Evolutionary conservation across 2,113 vertebrate species (phyloP).

Genomic region (Oryzias celebensis): DNA sequence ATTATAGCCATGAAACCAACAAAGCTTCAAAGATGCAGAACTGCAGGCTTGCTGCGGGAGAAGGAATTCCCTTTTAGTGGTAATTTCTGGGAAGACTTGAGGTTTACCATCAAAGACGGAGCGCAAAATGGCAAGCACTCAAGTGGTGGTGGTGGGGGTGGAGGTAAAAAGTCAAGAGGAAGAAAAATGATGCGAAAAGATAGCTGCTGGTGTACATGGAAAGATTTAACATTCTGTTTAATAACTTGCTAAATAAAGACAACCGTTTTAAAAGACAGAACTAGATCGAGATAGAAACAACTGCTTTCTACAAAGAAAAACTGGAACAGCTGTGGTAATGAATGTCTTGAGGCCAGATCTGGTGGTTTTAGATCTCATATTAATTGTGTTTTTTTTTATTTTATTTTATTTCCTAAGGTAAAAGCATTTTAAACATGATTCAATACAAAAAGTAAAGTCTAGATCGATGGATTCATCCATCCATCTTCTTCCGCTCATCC

Average conservation of each 20-base stretch:
- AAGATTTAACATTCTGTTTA: not conserved
- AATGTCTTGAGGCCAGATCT: constrained; percentile 28
- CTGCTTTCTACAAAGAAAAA: constrained; percentile 25
- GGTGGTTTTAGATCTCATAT: constrained; percentile 59
- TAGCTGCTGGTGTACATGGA: constrained; percentile 6
- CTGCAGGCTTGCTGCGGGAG: constrained; percentile 40
- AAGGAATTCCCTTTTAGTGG: constrained; percentile 68
- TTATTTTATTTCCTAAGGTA: too few species aligned
- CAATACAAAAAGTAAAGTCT: too few species aligned
- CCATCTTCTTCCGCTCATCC: too few species aligned
- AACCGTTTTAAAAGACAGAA: not conserved
- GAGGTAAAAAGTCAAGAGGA: not conserved
- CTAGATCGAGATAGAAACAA: not conserved
- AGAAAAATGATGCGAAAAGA: not conserved
- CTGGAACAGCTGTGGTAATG: constrained; percentile 55
- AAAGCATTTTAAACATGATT: too few species aligned
- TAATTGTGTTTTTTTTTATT: constrained; percentile 54
- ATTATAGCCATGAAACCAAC: constrained; percentile 70
- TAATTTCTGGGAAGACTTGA: constrained; percentile 55
- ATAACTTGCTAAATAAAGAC: not conserved
- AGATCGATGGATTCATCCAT: too few species aligned
- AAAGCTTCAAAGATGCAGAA: constrained; percentile 55
- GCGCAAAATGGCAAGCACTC: constrained; percentile 38
- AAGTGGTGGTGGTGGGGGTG: not conserved
- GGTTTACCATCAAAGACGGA: constrained; percentile 46